Evolutionary conservation across 2,797 vertebrate genomes (phyloP).

Genomic region (Sebastes vulpes): DNA sequence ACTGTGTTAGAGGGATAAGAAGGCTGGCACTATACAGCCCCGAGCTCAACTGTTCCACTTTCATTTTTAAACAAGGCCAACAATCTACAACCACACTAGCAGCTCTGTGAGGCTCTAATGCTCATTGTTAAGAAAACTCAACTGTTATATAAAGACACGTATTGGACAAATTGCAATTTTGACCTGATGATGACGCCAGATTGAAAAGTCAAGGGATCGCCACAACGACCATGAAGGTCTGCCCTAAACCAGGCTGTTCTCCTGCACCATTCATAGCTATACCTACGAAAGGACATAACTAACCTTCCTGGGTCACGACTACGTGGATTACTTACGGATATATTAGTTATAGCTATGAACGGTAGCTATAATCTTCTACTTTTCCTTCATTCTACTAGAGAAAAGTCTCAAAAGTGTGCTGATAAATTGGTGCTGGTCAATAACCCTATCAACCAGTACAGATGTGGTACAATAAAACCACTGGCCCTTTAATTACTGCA

Average conservation of each 20-base stretch:
- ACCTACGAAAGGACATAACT: too few relatives aligned
- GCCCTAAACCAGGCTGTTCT: too few relatives aligned
- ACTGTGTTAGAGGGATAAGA: constrained; percentile 15
- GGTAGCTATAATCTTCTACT: not conserved
- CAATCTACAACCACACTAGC: not conserved
- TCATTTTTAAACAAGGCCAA: not conserved
- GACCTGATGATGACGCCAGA: not conserved
- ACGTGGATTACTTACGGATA: too few relatives aligned
- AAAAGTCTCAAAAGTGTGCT: not conserved
- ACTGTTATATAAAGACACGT: not conserved
- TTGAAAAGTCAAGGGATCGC: not conserved
- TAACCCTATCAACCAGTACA: not conserved
- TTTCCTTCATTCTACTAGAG: not conserved
- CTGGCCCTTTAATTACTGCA: constrained; percentile 4
- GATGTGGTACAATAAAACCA: not conserved
- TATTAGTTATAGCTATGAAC: too few relatives aligned
- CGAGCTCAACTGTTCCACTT: not conserved
- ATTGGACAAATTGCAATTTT: not conserved
- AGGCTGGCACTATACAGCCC: not conserved
- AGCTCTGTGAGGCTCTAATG: not conserved
- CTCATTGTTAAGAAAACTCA: not conserved
- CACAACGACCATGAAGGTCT: not conserved
- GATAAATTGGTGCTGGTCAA: not conserved
- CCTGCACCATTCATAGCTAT: too few relatives aligned
- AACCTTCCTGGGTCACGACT: too few relatives aligned